Evolutionary conservation across 2,797 vertebrate genomes (phyloP), one percentile per base, ranked within the genome.

Genomic region (Pseudochaenichthys georgianus): DNA sequence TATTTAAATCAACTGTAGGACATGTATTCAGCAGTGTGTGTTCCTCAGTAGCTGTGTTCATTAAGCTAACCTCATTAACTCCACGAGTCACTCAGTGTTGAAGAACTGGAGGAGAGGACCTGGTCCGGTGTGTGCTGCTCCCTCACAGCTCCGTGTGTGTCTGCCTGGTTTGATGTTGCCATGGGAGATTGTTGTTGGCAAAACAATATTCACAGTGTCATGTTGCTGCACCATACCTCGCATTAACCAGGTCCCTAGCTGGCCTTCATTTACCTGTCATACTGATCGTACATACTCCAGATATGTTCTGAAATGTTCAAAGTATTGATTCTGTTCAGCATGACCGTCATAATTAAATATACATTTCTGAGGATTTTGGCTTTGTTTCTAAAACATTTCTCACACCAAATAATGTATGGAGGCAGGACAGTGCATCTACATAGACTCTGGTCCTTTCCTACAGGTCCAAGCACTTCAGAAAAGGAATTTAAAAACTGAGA

Each of bases 191-290:
- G 65, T 83, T 84, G 67, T 73, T 77, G 83, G 74, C 66, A 78
- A 84, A 80, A 80, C 88, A 86, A 65, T 77, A 66, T 75, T 83
- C 62, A 75, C 72, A 21, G 61, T 83, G 75, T 90, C 66, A 45
- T 34, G 19, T 80, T 81, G 69, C 81, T 86, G 85, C 83, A 85
- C 78, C 80, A 86, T 90, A 88, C 85, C 82, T 91, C 80, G 81
- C 84, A 73, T 79, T 84, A 78, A 89, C 52, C 73, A 75, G 64
- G 55, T 75, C 80, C 64, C 60, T 59, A 75, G 80, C 50, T 69
- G 64, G 54, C 80, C 73, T 76, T 64, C n/a, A 66, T 79, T 78
- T 81, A 79, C 68, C 71, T 80, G 72, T 81, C 58, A 76, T 64
- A 74, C 51, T 85, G 70, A 80, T 77, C 62, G 69, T 68, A 55